Percentiles rank a stretch among this genome's conserved stretches.
Conservation (phyloP, 2,797 vertebrate species). For the Onychomys torridus region DNA sequence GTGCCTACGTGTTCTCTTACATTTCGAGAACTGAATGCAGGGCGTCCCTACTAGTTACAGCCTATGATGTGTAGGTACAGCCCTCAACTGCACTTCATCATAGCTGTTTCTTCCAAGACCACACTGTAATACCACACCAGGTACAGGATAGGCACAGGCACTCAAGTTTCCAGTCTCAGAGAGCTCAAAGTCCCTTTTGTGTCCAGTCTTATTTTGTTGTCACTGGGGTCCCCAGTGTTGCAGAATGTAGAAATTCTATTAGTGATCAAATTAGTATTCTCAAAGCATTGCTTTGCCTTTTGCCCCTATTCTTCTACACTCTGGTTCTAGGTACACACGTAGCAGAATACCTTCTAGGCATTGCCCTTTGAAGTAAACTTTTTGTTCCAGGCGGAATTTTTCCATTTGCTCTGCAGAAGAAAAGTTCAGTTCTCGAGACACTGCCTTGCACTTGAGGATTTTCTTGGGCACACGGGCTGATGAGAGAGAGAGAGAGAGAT, state of each 20-base stretch:
- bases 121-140: not conserved
- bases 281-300: not conserved
- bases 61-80: not conserved
- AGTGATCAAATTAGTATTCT: not conserved
- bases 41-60: not conserved
- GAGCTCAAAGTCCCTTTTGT: not conserved
- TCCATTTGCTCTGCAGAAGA: constrained; percentile 98
- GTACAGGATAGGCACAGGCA: not conserved
- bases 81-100: not conserved
- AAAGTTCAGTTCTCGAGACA: constrained; percentile 99
- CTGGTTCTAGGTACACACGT: not conserved
- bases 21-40: not conserved
- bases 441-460: constrained; percentile 99
- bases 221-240: not conserved
- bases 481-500: constrained; percentile 71
- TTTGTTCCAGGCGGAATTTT: constrained; percentile 99
- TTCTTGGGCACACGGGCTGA: constrained; percentile 99
- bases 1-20: not conserved
- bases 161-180: not conserved
- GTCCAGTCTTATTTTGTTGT: not conserved
- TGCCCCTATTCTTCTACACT: not conserved
- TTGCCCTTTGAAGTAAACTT: constrained; percentile 99
- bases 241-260: not conserved
- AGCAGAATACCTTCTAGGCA: constrained; percentile 96
- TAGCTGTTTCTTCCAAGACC: not conserved